phyloP scores from a whole-genome alignment of 2,888 invertebrate genomes.

The Nephrotoma appendiculata region DNA sequence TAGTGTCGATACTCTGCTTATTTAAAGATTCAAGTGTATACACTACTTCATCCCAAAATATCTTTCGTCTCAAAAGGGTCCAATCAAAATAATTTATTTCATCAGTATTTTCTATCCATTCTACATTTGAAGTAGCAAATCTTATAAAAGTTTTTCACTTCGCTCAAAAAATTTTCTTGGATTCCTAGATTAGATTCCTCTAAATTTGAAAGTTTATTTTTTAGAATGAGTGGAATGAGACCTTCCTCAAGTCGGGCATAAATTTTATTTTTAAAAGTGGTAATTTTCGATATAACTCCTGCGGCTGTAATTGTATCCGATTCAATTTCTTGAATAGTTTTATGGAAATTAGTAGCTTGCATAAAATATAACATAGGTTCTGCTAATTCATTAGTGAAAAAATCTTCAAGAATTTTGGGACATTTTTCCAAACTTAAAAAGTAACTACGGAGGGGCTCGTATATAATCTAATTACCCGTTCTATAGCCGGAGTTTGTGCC shows the following conservation, averaged over 20 bases:
- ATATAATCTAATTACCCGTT: too few relatives aligned
- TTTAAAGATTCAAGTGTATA: too few relatives aligned
- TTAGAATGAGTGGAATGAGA: not conserved
- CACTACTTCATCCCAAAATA: too few relatives aligned
- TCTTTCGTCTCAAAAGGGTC: too few relatives aligned
- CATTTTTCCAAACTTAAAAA: not conserved
- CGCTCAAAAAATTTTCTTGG: not conserved
- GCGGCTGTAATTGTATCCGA: not conserved
- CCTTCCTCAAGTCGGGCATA: not conserved
- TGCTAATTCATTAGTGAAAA: not conserved
- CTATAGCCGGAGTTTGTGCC: too few relatives aligned
- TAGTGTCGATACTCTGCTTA: too few relatives aligned
- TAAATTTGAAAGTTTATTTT: not conserved
- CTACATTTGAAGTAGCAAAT: not conserved
- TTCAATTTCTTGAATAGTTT: not conserved
- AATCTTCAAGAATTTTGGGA: not conserved
- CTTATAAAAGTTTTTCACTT: not conserved
- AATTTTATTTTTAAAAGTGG: not conserved
- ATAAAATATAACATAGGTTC: not conserved
- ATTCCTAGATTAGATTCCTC: not conserved
- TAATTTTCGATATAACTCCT: not conserved
- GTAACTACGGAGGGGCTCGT: not conserved
- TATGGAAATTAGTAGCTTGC: not conserved
- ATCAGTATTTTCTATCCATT: not conserved
- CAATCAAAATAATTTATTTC: not conserved